phyloP scores from a whole-genome alignment of 2,797 vertebrate genomes.

The Apogon talboti region DNA sequence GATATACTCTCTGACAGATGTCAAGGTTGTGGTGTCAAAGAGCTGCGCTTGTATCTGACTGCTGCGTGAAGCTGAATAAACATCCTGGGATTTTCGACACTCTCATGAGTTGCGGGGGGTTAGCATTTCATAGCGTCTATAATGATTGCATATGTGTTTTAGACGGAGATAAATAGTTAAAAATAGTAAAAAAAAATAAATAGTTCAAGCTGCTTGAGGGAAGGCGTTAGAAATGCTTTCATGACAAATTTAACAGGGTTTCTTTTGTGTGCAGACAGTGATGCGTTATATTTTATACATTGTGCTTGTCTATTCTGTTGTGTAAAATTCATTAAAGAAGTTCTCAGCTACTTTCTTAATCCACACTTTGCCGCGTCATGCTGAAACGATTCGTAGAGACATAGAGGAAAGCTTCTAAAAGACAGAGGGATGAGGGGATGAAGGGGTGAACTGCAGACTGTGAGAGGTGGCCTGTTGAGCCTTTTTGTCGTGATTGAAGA shows the following conservation, averaged over 20 bases:
- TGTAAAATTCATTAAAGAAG: constrained; percentile 15
- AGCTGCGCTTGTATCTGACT: constrained; percentile 46
- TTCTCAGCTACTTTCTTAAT: constrained; percentile 33
- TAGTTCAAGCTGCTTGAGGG: constrained; percentile 11
- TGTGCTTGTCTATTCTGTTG: constrained; percentile 28
- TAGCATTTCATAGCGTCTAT: constrained; percentile 2
- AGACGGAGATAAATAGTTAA: no score
- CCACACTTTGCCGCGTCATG: constrained; percentile 19
- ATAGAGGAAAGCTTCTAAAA: constrained; percentile 24
- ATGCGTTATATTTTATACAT: constrained; percentile 42
- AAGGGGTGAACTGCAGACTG: constrained; percentile 12
- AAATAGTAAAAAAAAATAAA: no score
- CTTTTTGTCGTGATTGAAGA: constrained; percentile 67
- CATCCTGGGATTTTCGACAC: constrained; percentile 40
- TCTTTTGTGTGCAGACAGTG: constrained; percentile 18
- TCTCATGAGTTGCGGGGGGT: constrained; percentile 18
- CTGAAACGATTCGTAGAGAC: constrained; percentile 8
- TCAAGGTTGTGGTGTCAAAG: constrained; percentile 58
- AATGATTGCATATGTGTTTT: background rate
- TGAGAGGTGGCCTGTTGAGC: constrained; percentile 57
- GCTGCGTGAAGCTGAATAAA: constrained; percentile 47
- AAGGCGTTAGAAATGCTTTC: constrained; percentile 17
- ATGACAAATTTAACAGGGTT: constrained; percentile 44
- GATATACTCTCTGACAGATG: constrained; percentile 65
- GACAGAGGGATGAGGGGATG: constrained; percentile 44